Evolutionary conservation across 1,140 invertebrate genomes (phyloP).

Genomic region (Macrosteles quadrilineatus): DNA sequence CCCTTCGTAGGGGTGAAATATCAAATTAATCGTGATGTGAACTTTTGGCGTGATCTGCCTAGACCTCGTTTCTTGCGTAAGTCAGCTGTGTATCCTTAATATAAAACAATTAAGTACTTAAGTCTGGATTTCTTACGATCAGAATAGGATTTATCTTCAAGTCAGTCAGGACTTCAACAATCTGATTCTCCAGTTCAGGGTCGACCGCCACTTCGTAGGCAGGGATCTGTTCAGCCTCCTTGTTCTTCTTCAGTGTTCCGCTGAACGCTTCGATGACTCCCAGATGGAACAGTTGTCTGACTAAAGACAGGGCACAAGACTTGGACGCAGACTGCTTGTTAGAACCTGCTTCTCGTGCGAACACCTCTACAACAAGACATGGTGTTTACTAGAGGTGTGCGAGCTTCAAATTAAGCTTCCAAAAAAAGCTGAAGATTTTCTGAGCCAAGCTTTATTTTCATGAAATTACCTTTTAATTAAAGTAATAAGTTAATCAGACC

Average conservation of each 20-base stretch:
- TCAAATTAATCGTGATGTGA: no score
- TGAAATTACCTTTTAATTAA: no score
- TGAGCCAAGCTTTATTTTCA: no score
- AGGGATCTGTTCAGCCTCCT: constrained; percentile 66
- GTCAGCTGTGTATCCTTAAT: no score
- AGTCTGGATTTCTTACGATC: no score
- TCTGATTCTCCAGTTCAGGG: constrained; percentile 63
- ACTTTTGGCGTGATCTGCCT: no score
- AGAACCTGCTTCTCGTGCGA: constrained; percentile 87
- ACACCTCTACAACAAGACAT: constrained; percentile 58
- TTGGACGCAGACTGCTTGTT: constrained; percentile 97
- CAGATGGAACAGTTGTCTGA: constrained; percentile 93
- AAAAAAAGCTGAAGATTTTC: no score
- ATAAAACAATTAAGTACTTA: no score
- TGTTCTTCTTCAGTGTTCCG: constrained; percentile 84
- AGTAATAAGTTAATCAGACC: no score
- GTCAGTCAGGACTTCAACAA: constrained; percentile 64
- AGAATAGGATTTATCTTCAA: constrained; percentile 58
- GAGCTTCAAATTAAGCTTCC: not conserved
- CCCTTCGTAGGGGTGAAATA: no score
- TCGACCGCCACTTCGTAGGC: constrained; percentile 78
- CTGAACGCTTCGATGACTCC: constrained; percentile 88
- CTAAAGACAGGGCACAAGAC: constrained; percentile 92
- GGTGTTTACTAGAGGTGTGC: constrained; percentile 2
- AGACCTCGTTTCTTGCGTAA: no score